These are phyloP conservation scores for Acheta domesticus DNA, from an alignment of 2,888 invertebrate genomes.

Conservation along the genomic window DNA sequence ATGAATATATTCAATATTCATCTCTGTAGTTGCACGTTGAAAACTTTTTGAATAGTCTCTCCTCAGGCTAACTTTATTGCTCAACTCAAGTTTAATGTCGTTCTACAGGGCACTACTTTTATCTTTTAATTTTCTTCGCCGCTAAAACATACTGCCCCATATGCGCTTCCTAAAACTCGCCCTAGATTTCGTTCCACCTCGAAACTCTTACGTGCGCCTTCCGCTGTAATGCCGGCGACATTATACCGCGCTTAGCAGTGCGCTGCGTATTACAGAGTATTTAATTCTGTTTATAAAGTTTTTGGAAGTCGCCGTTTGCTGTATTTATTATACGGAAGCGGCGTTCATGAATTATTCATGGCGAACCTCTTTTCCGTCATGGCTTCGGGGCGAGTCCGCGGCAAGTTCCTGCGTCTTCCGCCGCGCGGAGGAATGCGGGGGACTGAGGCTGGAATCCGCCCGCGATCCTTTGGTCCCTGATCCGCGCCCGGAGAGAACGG, in stretches of 20 bases:
- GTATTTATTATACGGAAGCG: slow-evolving; percentile 4
- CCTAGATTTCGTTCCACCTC: neutral
- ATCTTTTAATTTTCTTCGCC: neutral
- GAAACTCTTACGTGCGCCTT: neutral
- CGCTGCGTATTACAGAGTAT: slow-evolving; percentile 5
- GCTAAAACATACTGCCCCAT: neutral
- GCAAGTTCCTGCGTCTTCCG: neutral
- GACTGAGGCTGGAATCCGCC: neutral
- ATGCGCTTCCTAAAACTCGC: neutral
- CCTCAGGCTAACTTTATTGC: neutral
- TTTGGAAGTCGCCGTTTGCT: slow-evolving; percentile 8
- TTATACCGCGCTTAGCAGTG: neutral
- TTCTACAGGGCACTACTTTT: neutral
- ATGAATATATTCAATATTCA: neutral
- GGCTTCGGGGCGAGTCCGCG: neutral
- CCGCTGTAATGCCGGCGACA: neutral
- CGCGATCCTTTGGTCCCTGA: neutral
- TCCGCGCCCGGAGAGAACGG: neutral
- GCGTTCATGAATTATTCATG: neutral
- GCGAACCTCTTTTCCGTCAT: neutral
- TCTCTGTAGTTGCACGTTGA: neutral
- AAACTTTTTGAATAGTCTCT: neutral
- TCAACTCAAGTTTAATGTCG: neutral
- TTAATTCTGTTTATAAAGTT: slow-evolving; percentile 18
- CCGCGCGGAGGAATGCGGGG: neutral